Conservation (phyloP, 2,888 invertebrate genomes). For the Orchesella flavescens region DNA sequence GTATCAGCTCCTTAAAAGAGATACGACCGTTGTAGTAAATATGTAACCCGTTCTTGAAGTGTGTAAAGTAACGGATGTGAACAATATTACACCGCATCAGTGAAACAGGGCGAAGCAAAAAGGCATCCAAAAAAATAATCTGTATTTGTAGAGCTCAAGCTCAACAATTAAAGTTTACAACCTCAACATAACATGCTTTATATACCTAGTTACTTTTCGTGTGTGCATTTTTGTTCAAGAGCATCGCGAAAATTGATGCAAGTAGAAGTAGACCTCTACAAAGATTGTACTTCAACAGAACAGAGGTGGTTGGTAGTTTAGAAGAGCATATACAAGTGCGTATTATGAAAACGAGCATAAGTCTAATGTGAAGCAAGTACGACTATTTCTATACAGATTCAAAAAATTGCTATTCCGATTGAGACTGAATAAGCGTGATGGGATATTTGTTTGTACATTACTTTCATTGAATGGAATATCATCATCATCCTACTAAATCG, state of each 20-base stretch:
- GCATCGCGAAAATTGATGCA: too few relatives aligned
- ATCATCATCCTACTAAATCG: too few relatives aligned
- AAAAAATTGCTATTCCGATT: background rate
- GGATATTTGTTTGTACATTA: constrained; percentile 13
- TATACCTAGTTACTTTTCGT: too few relatives aligned
- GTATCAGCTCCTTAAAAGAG: background rate
- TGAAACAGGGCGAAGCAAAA: constrained; percentile 31
- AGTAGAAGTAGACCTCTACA: too few relatives aligned
- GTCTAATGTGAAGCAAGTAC: too few relatives aligned
- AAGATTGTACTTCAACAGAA: too few relatives aligned
- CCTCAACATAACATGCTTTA: too few relatives aligned
- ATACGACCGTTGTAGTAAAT: constrained; percentile 12
- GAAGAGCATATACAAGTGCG: too few relatives aligned
- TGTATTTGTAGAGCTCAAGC: background rate
- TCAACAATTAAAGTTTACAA: background rate
- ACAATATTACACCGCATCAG: constrained; percentile 10
- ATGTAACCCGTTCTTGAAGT: constrained; percentile 22
- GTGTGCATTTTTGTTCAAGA: too few relatives aligned
- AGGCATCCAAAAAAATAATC: constrained; percentile 14
- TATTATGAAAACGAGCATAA: too few relatives aligned
- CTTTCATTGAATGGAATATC: constrained; percentile 8
- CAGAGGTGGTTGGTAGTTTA: too few relatives aligned
- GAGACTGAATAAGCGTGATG: background rate
- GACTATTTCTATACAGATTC: too few relatives aligned
- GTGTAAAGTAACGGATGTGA: background rate